Evolutionary conservation across 2,888 invertebrate genomes (phyloP), one percentile per base, ranked within the genome.

Genomic region (Osedax frankpressi): DNA sequence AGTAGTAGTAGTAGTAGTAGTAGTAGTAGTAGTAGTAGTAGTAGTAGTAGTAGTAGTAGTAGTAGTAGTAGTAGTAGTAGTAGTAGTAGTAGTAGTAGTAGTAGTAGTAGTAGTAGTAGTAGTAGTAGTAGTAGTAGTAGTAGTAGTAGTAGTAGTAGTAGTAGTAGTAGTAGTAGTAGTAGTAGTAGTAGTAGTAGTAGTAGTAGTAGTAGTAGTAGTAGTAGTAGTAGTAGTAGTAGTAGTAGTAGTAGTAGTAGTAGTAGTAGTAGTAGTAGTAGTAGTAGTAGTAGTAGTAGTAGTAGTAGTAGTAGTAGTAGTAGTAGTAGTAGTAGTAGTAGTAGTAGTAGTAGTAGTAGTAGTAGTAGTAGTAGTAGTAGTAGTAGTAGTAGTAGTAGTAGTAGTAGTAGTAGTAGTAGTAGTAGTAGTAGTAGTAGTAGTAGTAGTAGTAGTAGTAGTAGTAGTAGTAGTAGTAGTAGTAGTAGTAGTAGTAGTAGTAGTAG

Each of bases 111-210:
- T 71, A 71, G 71, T 71, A 59, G 71, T 71, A 59, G 71, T 28
- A 70, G n/a, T 70, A 71, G 75, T 75, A 59, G 62, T 59, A 28
- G 62, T 75, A 30, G 70, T 68, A 71, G 74, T 65, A 74, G 44
- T 63, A 71, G 71, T 71, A 71, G 71, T 71, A 71, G 71, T 71
- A 71, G 71, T 71, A 59, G 71, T 71, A 59, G 71, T 28, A 70
- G n/a, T 70, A 71, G 75, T 75, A 59, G 62, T 59, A 28, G 62
- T 75, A 30, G 70, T 68, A 71, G 74, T 65, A 74, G 44, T 63
- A 71, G 71, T 71, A 71, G 71, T 71, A 71, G 71, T 71, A 71
- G 71, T 71, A 59, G 71, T 71, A 59, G 71, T 28, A 70, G n/a
- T 70, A 71, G 75, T 75, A 59, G 62, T 59, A 28, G 62, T 75